phyloP scores from a whole-genome alignment of 2,888 invertebrate species.

The Panopea generosa region DNA sequence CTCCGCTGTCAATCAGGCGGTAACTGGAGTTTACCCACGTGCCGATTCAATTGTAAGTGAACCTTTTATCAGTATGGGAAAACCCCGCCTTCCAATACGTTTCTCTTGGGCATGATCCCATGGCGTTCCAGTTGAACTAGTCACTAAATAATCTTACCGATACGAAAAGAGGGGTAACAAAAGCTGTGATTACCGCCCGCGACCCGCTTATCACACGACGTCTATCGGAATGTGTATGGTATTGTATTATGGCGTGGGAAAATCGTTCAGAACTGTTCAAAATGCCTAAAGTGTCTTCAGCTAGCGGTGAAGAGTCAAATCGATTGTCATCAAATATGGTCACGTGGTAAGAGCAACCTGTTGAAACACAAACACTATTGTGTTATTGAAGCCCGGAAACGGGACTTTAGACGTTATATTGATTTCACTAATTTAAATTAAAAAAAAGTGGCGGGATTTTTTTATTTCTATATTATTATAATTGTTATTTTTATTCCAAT shows the following conservation, averaged over 20 bases:
- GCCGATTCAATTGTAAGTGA: slow-evolving; percentile 71
- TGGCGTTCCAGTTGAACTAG: slow-evolving; percentile 52
- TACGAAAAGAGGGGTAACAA: slow-evolving; percentile 52
- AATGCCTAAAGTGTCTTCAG: slow-evolving; percentile 56
- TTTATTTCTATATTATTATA: too few species aligned
- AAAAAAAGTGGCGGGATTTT: background rate
- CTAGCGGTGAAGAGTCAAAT: slow-evolving; percentile 51
- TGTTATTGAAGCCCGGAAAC: slow-evolving; percentile 10
- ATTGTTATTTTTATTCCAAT: too few species aligned
- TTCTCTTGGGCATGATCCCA: slow-evolving; percentile 49
- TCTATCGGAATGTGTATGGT: slow-evolving; percentile 49
- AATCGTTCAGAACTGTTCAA: slow-evolving; percentile 58
- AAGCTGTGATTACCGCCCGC: slow-evolving; percentile 57
- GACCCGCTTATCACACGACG: slow-evolving; percentile 51
- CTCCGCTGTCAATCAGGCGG: slow-evolving; percentile 71
- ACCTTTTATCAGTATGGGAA: slow-evolving; percentile 78
- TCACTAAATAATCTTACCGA: slow-evolving; percentile 63
- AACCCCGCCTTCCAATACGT: slow-evolving; percentile 73
- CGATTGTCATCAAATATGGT: slow-evolving; percentile 46
- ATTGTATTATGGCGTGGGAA: slow-evolving; percentile 64
- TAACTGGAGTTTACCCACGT: slow-evolving; percentile 73
- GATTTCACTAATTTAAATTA: slow-evolving; percentile 2
- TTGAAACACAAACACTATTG: slow-evolving; percentile 26
- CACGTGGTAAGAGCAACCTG: slow-evolving; percentile 46
- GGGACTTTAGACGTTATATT: background rate